Percentiles rank a stretch among this genome's conserved stretches.
phyloP scores from a whole-genome alignment of 2,797 vertebrate genomes.

The Spinus pinus region DNA sequence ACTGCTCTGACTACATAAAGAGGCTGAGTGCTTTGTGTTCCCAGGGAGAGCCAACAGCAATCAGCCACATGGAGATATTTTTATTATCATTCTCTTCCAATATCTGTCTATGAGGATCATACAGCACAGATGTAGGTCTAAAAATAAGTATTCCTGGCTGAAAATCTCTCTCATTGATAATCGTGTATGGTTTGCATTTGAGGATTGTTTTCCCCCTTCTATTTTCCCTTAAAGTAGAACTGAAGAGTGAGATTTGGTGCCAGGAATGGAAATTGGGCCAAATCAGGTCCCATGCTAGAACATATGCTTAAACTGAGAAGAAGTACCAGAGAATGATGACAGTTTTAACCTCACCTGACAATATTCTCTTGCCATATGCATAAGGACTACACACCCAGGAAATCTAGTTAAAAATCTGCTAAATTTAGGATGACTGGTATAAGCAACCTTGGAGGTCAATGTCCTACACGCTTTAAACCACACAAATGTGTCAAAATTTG shows the following conservation, averaged over 20 bases:
- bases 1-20: neutral
- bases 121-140: constrained; percentile 20
- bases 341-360: neutral
- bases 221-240: neutral
- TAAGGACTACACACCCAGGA: neutral
- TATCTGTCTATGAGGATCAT: neutral
- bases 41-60: neutral
- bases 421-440: neutral
- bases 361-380: neutral
- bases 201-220: neutral
- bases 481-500: neutral
- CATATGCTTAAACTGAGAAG: neutral
- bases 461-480: neutral
- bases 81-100: constrained; percentile 9
- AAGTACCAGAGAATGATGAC: neutral
- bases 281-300: neutral
- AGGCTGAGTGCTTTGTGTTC: neutral
- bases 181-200: neutral
- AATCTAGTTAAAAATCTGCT: neutral
- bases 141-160: constrained; percentile 38
- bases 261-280: neutral
- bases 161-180: constrained; percentile 6
- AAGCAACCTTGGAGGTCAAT: neutral
- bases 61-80: constrained; percentile 40
- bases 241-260: neutral